These are phyloP conservation scores for Asteroscopus sphinx DNA, from an alignment of 2,888 invertebrate species.

Conservation along the genomic window DNA sequence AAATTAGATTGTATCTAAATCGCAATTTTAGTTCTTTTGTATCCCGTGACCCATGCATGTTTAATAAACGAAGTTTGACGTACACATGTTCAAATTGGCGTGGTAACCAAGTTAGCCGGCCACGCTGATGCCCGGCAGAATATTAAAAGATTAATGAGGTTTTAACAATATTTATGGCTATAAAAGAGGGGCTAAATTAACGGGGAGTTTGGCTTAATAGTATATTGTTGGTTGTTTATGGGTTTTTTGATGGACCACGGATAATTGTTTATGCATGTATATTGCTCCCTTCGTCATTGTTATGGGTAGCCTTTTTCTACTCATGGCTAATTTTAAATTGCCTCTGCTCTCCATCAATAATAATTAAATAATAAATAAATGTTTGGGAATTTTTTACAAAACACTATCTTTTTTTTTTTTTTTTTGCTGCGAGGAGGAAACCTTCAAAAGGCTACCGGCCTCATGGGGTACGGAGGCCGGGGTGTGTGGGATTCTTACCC, in stretches of 20 bases:
- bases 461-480: too few species aligned
- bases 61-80: slow-evolving; percentile 28
- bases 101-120: slow-evolving; percentile 35
- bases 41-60: slow-evolving; percentile 10
- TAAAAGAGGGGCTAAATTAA: slow-evolving; percentile 45
- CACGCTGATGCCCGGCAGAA: slow-evolving; percentile 34
- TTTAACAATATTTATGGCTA: slow-evolving; percentile 54
- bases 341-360: neutral
- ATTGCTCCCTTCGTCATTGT: slow-evolving; percentile 17
- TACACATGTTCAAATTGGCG: slow-evolving; percentile 31
- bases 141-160: slow-evolving; percentile 58
- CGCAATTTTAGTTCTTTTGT: slow-evolving; percentile 1
- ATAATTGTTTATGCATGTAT: slow-evolving; percentile 35
- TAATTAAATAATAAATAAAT: too few species aligned
- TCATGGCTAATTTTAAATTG: neutral
- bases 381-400: too few species aligned
- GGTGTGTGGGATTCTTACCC: too few species aligned
- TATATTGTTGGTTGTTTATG: slow-evolving; percentile 27
- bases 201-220: slow-evolving; percentile 32
- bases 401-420: too few species aligned
- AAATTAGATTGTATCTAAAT: slow-evolving; percentile 11
- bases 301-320: neutral
- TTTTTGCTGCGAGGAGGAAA: too few species aligned
- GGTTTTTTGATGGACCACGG: slow-evolving; percentile 23
- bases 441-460: too few species aligned